Evolutionary conservation across 2,888 invertebrate species (phyloP).

Genomic region (Mycalesis mineus): DNA sequence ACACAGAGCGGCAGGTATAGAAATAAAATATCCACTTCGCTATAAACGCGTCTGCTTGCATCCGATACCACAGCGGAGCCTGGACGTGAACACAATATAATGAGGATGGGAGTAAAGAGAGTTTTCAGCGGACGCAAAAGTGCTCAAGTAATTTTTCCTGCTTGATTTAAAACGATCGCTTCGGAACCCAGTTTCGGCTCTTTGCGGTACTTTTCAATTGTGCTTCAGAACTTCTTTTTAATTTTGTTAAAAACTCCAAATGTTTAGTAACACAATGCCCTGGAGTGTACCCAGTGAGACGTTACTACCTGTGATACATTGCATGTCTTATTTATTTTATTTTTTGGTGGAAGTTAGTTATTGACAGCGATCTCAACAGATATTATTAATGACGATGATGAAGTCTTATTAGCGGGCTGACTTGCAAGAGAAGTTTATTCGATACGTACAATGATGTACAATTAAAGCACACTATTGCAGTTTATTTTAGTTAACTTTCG

Average conservation of each 20-base stretch:
- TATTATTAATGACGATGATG: no score
- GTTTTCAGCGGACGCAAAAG: slow-evolving; percentile 66
- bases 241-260: slow-evolving; percentile 26
- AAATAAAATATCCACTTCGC: no score
- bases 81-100: slow-evolving; percentile 73
- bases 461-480: no score
- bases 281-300: neutral
- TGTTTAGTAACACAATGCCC: slow-evolving; percentile 4
- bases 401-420: no score
- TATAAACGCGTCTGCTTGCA: slow-evolving; percentile 10
- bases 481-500: no score
- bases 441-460: no score
- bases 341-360: no score
- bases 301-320: neutral
- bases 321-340: no score
- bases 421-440: no score
- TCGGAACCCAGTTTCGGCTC: slow-evolving; percentile 52
- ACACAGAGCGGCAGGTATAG: no score
- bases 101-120: slow-evolving; percentile 60
- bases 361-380: no score
- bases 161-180: slow-evolving; percentile 67
- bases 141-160: slow-evolving; percentile 69
- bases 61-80: slow-evolving; percentile 30
- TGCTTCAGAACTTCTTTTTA: slow-evolving; percentile 29
- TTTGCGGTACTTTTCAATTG: slow-evolving; percentile 43